Evolutionary conservation across 2,113 vertebrate species (phyloP), one percentile per base, ranked within the genome.

Genomic region (Glaucidium brasilianum): DNA sequence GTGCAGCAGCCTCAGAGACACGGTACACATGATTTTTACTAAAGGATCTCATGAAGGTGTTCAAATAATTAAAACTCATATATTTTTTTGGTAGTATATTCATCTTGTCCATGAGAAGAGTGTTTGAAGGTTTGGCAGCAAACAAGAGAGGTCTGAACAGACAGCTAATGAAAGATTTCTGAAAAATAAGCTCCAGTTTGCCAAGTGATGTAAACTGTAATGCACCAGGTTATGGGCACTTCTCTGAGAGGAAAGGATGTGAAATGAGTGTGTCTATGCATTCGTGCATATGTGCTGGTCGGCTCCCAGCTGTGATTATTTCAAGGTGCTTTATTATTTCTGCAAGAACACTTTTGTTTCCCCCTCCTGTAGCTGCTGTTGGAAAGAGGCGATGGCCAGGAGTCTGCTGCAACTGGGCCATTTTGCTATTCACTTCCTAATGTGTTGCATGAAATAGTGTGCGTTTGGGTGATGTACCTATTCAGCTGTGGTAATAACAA

Each of bases 261-360:
- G 58, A 53, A 12, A 4, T 2, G 37, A 49, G 19, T 2, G 32
- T 37, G 47, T 34, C 45, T 1, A 0, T n/a, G 62, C 11, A 39
- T 15, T 12, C 35, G 32, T 4, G 30, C 10, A 11, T 29, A n/a
- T 2, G 0, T 10, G 22, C 32, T 5, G 27, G 14, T 2, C 0
- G 4, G 22, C 25, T 43, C 45, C 47, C 23, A 17, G 59, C 56
- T 18, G 11, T 15, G 39, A 26, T 49, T 66, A 22, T 49, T 66
- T 50, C 68, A 26, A 59, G 45, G 12, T 34, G 12, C 13, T 75
- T 55, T 81, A 32, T 34, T 53, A 7, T 60, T 81, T 49, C n/a
- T 45, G 7, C 45, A 43, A 3, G 4, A n/a, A 15, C 22, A 1
- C 12, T 25, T 59, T 10, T 53, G 11, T 53, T 53, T 56, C 7